Conservation (phyloP, 1,140 invertebrate species). For the Augochlora pura region DNA sequence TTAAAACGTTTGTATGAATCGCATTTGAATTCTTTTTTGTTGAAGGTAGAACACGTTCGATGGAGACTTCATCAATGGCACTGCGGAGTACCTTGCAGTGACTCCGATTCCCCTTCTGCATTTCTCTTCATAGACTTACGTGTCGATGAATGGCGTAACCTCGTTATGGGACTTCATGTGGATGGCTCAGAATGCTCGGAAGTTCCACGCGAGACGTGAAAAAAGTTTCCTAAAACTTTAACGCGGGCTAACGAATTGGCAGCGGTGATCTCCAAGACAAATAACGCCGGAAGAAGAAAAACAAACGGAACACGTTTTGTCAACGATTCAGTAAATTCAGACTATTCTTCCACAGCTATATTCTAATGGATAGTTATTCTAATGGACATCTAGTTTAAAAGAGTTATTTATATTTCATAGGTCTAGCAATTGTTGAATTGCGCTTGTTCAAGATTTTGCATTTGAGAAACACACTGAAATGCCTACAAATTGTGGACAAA, state of each 20-base stretch:
- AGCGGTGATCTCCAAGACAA: not conserved
- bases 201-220: not conserved
- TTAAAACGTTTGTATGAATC: constrained; percentile 16
- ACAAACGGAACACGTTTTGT: too few species aligned
- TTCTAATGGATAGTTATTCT: too few species aligned
- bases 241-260: not conserved
- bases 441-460: too few species aligned
- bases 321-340: too few species aligned
- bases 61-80: constrained; percentile 44
- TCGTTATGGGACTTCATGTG: constrained; percentile 54
- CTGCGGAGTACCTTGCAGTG: constrained; percentile 37
- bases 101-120: constrained; percentile 46
- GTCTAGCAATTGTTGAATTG: too few species aligned
- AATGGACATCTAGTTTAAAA: too few species aligned
- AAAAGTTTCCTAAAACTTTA: constrained; percentile 19
- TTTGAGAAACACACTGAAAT: too few species aligned
- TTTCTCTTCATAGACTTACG: constrained; percentile 51
- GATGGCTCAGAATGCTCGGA: constrained; percentile 18
- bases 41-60: constrained; percentile 23
- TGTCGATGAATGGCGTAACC: constrained; percentile 53
- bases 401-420: too few species aligned
- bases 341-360: too few species aligned
- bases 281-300: not conserved
- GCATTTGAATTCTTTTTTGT: constrained; percentile 19
- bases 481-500: too few species aligned